Evolutionary conservation across 2,113 vertebrate genomes (phyloP).

Genomic region (Rana temporaria): DNA sequence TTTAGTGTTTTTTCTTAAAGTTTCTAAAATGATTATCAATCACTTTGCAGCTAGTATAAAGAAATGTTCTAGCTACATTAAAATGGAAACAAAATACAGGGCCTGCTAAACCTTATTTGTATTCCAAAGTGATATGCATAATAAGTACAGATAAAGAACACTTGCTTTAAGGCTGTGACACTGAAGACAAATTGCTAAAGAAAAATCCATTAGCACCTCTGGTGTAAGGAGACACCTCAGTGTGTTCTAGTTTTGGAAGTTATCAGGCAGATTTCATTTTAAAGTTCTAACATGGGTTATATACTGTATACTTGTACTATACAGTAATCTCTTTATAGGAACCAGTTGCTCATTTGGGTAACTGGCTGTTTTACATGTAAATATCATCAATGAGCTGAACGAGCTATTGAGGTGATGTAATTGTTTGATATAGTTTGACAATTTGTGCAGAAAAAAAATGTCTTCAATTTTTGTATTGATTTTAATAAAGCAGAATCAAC

Average conservation of each 20-base stretch:
- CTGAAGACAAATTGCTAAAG: conserved; percentile 54
- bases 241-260: conserved; percentile 45
- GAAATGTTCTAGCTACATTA: conserved; percentile 16
- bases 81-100: conserved; percentile 12
- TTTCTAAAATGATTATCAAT: conserved; percentile 4
- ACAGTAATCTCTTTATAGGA: neutral
- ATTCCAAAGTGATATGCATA: conserved; percentile 36
- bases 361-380: neutral
- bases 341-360: neutral
- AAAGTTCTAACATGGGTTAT: conserved; percentile 33
- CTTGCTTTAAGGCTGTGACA: conserved; percentile 53
- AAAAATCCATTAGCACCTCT: conserved; percentile 54
- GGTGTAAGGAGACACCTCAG: conserved; percentile 51
- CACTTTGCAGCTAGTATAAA: neutral
- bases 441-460: too few species aligned
- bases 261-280: conserved; percentile 42
- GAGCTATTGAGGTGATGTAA: too few species aligned
- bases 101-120: conserved; percentile 31
- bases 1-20: too few species aligned
- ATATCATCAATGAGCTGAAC: neutral
- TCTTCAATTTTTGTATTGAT: too few species aligned
- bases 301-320: neutral
- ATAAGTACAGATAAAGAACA: conserved; percentile 49
- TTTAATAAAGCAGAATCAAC: too few species aligned
- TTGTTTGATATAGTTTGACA: too few species aligned